Conservation (phyloP, 2,888 invertebrate genomes). For the Mactromeris polynyma region DNA sequence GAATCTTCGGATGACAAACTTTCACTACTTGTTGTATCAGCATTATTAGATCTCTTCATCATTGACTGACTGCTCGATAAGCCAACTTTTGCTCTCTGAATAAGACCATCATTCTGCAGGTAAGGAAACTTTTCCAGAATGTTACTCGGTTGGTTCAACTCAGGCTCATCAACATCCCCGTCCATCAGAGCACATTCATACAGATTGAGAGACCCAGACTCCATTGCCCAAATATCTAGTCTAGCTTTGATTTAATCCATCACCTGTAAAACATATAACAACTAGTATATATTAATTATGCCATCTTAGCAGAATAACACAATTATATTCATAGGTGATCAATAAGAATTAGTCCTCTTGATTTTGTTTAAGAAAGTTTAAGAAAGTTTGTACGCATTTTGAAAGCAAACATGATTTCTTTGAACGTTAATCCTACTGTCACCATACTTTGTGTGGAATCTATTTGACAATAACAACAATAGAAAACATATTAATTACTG, state of each 20-base stretch:
- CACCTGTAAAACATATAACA: not conserved
- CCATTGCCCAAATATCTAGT: not conserved
- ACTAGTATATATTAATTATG: too few relatives aligned
- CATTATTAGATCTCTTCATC: not conserved
- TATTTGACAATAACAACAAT: too few relatives aligned
- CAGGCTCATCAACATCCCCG: not conserved
- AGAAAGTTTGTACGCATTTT: too few relatives aligned
- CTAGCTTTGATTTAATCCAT: not conserved
- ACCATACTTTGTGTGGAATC: too few relatives aligned
- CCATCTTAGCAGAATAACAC: too few relatives aligned
- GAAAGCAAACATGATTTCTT: too few relatives aligned
- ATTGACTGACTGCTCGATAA: not conserved
- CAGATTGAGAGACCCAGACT: not conserved
- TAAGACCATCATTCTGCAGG: constrained; percentile 25
- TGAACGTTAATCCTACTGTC: too few relatives aligned
- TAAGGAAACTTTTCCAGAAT: constrained; percentile 30
- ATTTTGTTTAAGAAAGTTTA: too few relatives aligned
- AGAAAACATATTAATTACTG: too few relatives aligned
- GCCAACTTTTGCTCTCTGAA: not conserved
- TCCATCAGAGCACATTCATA: not conserved
- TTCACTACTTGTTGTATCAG: not conserved
- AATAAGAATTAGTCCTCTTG: too few relatives aligned
- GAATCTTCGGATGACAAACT: not conserved
- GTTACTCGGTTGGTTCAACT: not conserved
- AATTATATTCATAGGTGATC: too few relatives aligned